Evolutionary conservation across 2,797 vertebrate genomes (phyloP).

Genomic region (Telmatherina bonti): DNA sequence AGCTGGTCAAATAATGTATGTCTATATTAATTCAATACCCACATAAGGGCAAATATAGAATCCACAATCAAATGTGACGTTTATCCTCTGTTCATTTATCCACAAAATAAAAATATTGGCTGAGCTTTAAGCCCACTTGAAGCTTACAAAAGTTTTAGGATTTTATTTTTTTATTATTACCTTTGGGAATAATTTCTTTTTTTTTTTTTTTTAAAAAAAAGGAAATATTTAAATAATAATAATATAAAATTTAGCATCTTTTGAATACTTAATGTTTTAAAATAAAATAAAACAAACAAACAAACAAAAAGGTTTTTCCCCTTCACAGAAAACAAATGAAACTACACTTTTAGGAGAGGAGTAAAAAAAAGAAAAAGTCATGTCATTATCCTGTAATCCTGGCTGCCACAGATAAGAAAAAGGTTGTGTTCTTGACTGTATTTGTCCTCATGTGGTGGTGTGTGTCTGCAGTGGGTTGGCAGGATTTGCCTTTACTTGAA

Average conservation of each 20-base stretch:
- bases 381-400: constrained; percentile 45
- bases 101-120: too few species aligned
- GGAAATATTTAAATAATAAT: too few species aligned
- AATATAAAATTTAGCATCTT: too few species aligned
- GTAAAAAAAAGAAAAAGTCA: constrained; percentile 43
- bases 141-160: too few species aligned
- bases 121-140: too few species aligned
- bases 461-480: constrained; percentile 52
- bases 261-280: too few species aligned
- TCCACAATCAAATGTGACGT: not conserved
- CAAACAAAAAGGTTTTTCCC: not conserved
- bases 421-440: constrained; percentile 45
- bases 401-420: constrained; percentile 54
- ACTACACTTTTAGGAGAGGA: constrained; percentile 16
- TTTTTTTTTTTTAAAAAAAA: too few species aligned
- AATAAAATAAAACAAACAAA: not conserved
- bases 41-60: not conserved
- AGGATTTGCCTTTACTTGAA: constrained; percentile 42
- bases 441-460: constrained; percentile 52
- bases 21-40: not conserved
- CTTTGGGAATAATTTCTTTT: too few species aligned
- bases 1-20: not conserved
- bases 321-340: constrained; percentile 26
- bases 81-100: too few species aligned
- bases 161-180: too few species aligned